A percentile compares a stretch with the other conserved stretches of the same genome.
phyloP scores from a whole-genome alignment of 1,140 invertebrate genomes.

The Orchestia grillus region DNA sequence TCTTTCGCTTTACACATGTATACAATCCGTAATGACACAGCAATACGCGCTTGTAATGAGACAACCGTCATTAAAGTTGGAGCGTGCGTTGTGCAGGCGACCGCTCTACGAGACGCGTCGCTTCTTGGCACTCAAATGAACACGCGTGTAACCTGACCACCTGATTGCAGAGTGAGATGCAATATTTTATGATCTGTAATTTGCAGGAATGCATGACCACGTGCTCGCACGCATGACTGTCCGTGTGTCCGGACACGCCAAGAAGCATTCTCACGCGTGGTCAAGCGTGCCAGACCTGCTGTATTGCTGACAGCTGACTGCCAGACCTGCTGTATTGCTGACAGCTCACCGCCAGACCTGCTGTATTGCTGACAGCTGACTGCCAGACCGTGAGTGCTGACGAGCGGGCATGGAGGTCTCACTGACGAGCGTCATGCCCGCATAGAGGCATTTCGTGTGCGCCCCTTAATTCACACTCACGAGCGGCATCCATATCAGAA shows the following conservation, averaged over 20 bases:
- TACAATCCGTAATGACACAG: not conserved
- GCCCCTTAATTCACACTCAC: no score
- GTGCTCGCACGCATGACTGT: not conserved
- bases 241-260: not conserved
- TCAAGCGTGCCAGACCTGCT: not conserved
- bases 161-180: not conserved
- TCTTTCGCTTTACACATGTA: not conserved
- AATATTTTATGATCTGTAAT: not conserved
- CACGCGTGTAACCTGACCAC: not conserved
- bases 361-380: not conserved
- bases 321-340: not conserved
- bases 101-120: no score
- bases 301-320: not conserved
- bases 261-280: not conserved
- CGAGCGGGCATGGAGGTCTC: no score
- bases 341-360: no score
- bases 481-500: no score
- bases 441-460: no score
- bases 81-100: not conserved
- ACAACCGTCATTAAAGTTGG: not conserved
- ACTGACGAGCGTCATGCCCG: no score
- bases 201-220: not conserved
- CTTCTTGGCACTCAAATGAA: no score
- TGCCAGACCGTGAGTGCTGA: no score
- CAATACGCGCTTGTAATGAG: not conserved